These are phyloP conservation scores for Alosa alosa DNA, from an alignment of 2,113 vertebrate genomes.

Conservation along the genomic window DNA sequence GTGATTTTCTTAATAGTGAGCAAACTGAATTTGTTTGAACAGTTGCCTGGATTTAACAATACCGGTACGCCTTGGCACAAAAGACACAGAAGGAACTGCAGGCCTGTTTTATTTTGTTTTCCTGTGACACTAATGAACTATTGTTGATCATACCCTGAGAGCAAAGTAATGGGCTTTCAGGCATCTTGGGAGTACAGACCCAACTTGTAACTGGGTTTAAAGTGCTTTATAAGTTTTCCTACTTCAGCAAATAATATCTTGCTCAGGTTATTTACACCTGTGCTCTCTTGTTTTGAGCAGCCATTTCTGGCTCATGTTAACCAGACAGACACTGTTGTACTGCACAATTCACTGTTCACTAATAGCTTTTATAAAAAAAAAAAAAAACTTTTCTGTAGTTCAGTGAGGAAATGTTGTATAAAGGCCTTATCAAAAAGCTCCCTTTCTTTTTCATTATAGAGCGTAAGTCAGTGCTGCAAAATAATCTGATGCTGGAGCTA, in stretches of 20 bases:
- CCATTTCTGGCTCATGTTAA: neutral
- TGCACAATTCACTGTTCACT: neutral
- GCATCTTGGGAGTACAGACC: neutral
- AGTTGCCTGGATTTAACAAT: conserved; percentile 9
- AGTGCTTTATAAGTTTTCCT: neutral
- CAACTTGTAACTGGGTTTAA: neutral
- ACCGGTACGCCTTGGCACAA: neutral
- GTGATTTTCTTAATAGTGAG: neutral
- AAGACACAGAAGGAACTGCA: neutral
- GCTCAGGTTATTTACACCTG: neutral
- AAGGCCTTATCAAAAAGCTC: conserved; percentile 21
- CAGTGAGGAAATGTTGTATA: neutral
- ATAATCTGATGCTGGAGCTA: conserved; percentile 47
- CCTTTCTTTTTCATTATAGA: conserved; percentile 39
- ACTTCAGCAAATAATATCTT: neutral
- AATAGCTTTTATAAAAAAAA: neutral
- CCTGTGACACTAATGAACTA: neutral
- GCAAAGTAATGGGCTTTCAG: neutral
- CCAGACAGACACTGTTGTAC: neutral
- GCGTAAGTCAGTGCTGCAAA: conserved; percentile 32
- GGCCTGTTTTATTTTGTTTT: neutral
- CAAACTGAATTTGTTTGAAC: conserved; percentile 18
- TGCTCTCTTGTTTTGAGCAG: neutral
- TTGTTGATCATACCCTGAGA: neutral
- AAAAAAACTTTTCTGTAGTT: neutral